phyloP scores from a whole-genome alignment of 2,888 invertebrate genomes.

The Trachelus stipa region DNA sequence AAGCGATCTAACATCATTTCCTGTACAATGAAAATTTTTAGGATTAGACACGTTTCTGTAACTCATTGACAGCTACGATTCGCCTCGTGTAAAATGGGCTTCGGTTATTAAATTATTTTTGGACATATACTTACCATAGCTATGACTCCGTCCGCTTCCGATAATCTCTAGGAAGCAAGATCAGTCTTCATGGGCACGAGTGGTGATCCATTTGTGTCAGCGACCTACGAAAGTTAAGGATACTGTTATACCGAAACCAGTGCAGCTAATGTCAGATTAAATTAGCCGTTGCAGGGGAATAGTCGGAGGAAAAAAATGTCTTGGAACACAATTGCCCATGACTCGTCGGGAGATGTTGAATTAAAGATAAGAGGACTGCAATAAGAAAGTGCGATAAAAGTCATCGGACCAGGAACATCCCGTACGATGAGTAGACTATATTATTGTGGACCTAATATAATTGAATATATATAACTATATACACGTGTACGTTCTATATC shows the following conservation, averaged over 20 bases:
- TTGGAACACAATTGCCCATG: slow-evolving; percentile 1
- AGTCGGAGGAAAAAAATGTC: background rate
- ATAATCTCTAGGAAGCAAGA: background rate
- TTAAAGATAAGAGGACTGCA: slow-evolving; percentile 5
- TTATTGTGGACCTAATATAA: background rate
- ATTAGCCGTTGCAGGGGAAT: background rate
- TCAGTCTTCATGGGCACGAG: background rate
- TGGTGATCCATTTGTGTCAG: background rate
- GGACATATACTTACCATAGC: background rate
- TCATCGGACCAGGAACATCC: background rate
- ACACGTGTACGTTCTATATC: slow-evolving; percentile 28
- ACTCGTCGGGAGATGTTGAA: slow-evolving; percentile 6
- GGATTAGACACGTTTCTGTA: background rate
- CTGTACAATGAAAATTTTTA: background rate
- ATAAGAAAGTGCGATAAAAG: background rate
- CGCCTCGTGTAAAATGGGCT: background rate
- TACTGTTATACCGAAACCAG: background rate
- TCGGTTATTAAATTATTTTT: background rate
- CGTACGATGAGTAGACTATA: background rate
- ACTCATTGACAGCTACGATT: background rate
- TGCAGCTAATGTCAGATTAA: background rate
- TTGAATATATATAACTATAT: background rate
- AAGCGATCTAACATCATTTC: background rate
- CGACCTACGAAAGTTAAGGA: background rate
- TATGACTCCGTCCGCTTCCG: background rate